Evolutionary conservation across 37 sponge, comb jelly and placozoan genomes (phyloP), one percentile per base, ranked within the genome.

Genomic region (Lycopodina hypogea): DNA sequence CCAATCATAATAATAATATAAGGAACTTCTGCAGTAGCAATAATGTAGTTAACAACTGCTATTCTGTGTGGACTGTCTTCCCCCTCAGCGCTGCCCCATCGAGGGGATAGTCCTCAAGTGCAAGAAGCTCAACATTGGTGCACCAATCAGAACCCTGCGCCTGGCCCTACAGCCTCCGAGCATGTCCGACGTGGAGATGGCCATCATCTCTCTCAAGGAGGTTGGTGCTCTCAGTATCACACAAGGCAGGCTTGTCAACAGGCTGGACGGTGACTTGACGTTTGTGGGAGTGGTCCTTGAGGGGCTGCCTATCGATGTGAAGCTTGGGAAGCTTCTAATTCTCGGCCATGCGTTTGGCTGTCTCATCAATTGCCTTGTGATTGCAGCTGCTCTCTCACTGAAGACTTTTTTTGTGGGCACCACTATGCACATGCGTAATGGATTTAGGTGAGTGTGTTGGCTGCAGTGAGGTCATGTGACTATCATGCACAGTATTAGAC

Each of bases 301-400:
- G 51, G 32, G 32, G 2, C 90, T 97, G 6, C 95, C 98, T 0
- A 67, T 97, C 7, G 90, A 94, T 78, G 84, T 92, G n/a, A 72
- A 73, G 24, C 61, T 94, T 52, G 93, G 90, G 62, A 84, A 84
- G 67, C 78, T 97, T 41, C 62, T 94, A 17, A 30, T 97, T 33
- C 93, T 97, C 3, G 98, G 98, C 7, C 93, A 94, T 53, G 95
- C 85, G 63, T 97, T 97, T 86, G 93, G 93, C 33, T 92, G 84
- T 73, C 86, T 97, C 48, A 84, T 87, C 33, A 90, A 92, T 32
- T 82, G 83, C 22, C 45, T 83, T 17, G 80, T 89, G 38, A 89
- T 89, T 18, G 94, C 85, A 19, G 90, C 94, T 42, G 79, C 90
- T 56, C 78, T 93, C 51, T 87, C 90, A 19, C 70, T 76, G 34